Base-by-base conservation (phyloP, 1,140 invertebrate species). In the Papilio helenus region DNA sequence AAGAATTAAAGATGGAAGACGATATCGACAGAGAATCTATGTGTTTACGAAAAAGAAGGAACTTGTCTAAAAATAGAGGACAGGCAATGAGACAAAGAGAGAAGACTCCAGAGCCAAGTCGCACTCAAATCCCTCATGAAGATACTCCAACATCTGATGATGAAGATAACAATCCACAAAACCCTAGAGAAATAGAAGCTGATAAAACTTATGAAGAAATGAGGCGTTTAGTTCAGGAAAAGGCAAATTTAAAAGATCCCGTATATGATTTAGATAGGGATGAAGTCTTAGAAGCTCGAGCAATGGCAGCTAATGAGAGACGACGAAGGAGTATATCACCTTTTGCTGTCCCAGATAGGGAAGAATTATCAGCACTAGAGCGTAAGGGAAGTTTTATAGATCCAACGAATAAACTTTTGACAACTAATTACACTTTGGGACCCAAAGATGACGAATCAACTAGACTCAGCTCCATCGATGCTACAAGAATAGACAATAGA, bases 81-180 rank as follows among this genome's bases (percentile, higher is more conserved):
- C 93, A 89, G 82, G 86, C 85, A 77, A 89, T 91, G n/a, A 92
- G 89, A 68, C 94, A 95, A 65, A 92, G 95, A 79, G 95, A 96
- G 83, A 95, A 96, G 82, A 96, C 95, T n/a, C 95, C 95, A 42
- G 95, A 95, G 85, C 94, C 95, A 4, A 88, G 93, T 72, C 89
- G 91, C 84, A 84, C 86, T 78, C 81, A 81, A 76, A 80, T 91
- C 16, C 88, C 93, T 58, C 89, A 93, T 49, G 93, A 95, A 89
- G 94, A 95, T 77, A 94, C 91, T 55, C 91, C 91, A 72, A 95
- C 94, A 42, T 93, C 92, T 18, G 94, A 95, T 72, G 94, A 95
- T 81, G 94, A 95, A 84, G 94, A 95, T 29, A 14, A 72, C 2
- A 84, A 83, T 76, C 86, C 89, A 29, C 86, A 88, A n/a, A 88